phyloP scores from a whole-genome alignment of 2,113 vertebrate genomes.

The Galemys pyrenaicus region DNA sequence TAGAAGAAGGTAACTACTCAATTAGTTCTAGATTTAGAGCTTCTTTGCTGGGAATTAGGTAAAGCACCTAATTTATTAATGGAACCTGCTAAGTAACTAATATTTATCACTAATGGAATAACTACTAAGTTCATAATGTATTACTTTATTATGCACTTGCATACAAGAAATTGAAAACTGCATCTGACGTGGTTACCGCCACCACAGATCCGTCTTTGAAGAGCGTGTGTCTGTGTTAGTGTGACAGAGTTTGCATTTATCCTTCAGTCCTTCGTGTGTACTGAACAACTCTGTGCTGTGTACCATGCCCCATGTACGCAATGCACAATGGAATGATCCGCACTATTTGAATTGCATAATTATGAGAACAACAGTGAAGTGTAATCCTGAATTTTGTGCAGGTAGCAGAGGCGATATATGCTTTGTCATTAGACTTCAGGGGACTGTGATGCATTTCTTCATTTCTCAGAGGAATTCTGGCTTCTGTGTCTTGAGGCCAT shows the following conservation, averaged over 20 bases:
- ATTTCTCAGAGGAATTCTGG: background rate
- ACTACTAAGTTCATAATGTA: background rate
- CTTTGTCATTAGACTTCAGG: background rate
- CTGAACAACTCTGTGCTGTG: background rate
- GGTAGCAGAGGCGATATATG: background rate
- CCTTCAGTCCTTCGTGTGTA: background rate
- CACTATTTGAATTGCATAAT: background rate
- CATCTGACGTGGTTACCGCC: too few relatives aligned
- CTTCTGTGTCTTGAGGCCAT: background rate
- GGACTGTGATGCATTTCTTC: background rate
- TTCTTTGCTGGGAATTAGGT: background rate
- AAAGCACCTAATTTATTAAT: background rate
- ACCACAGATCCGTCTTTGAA: background rate
- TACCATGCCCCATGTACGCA: accelerated
- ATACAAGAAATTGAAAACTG: background rate
- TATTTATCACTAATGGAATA: background rate
- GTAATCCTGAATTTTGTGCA: background rate
- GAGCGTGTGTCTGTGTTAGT: background rate
- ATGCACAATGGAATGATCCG: background rate
- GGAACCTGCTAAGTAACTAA: background rate
- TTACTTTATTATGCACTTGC: background rate
- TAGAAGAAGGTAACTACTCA: background rate
- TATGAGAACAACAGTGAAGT: background rate
- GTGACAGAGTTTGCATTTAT: background rate
- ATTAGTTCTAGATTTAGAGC: background rate